Evolutionary conservation across 2,113 vertebrate genomes (phyloP), one percentile per base, ranked within the genome.

Genomic region (Narcine bancroftii): DNA sequence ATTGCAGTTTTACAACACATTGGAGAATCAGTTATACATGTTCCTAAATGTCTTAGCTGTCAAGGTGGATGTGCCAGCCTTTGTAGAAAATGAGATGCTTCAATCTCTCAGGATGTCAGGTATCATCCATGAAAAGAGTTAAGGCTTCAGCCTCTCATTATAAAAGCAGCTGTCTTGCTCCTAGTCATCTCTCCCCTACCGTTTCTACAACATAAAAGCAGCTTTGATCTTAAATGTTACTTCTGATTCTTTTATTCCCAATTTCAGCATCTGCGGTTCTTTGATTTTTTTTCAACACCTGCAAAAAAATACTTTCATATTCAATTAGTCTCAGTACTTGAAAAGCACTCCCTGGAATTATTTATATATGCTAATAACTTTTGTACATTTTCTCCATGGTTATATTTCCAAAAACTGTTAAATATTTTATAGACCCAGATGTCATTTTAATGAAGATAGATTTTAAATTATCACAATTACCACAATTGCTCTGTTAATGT

Each of bases 391-490:
- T 85, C 47, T 33, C 81, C 13, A 56, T 60, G 53, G 53, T n/a
- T 36, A 36, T 26, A 9, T 33, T 87, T 87, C 53, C 81, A 29
- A 87, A 36, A 60, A 56, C 50, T 19, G 15, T 53, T 60, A 53
- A 87, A 79, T 79, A 79, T 79, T 79, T 79, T 21, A 79, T 2
- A 50, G 45, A 0, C 24, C 1, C 24, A 47, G 76, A 87, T 60
- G 45, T 15, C 33, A 60, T 87, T 87, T 56, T 60, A 60, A 33
- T 36, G 29, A n/a, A 56, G 53, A 60, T 13, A 87, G 53, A 13
- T 85, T 79, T 21, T 47, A 33, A 87, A 87, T 87, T 87, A 87
- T 85, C 81, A 60, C 81, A 87, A 60, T 60, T n/a, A 60, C 53
- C 33, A 36, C 33, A 33, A 60, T 36, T 53, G n/a, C 29, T 33